A percentile compares a stretch with the other conserved stretches of the same genome.
Conservation (phyloP, 2,113 vertebrate species). For the Ascaphus truei region DNA sequence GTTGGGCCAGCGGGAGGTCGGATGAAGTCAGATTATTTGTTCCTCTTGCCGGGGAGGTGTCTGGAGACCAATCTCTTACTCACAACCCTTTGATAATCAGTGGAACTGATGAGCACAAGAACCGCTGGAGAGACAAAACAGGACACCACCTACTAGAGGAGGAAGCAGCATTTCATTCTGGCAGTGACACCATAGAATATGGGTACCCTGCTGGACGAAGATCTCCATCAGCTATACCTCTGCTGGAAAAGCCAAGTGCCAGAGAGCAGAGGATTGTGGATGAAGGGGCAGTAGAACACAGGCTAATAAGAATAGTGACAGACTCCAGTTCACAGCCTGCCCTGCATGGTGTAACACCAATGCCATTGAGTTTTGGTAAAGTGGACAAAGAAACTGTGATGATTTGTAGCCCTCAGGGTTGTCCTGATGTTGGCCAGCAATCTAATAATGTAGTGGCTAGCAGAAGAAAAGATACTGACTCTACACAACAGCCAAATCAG, state of each 20-base stretch:
- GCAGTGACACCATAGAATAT: neutral
- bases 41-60: constrained; percentile 11
- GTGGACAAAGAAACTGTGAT: neutral
- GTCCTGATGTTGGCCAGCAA: neutral
- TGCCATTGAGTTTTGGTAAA: constrained; percentile 23
- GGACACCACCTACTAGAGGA: neutral
- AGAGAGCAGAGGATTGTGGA: neutral
- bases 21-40: constrained; percentile 9
- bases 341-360: neutral
- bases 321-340: neutral
- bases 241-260: neutral
- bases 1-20: neutral
- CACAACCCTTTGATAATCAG: neutral
- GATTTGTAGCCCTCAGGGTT: constrained; percentile 13
- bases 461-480: constrained; percentile 7
- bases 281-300: neutral
- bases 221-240: neutral
- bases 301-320: neutral
- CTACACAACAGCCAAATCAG: constrained; percentile 15
- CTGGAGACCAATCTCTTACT: neutral
- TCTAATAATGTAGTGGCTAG: neutral
- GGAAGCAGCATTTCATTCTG: neutral
- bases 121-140: constrained; percentile 13
- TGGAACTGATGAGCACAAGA: neutral
- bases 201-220: constrained; percentile 3